These are phyloP conservation scores for Nemopilema nomurai DNA, from an alignment of 30 jellyfish, hydroid and myxozoan species.

Conservation along the genomic window DNA sequence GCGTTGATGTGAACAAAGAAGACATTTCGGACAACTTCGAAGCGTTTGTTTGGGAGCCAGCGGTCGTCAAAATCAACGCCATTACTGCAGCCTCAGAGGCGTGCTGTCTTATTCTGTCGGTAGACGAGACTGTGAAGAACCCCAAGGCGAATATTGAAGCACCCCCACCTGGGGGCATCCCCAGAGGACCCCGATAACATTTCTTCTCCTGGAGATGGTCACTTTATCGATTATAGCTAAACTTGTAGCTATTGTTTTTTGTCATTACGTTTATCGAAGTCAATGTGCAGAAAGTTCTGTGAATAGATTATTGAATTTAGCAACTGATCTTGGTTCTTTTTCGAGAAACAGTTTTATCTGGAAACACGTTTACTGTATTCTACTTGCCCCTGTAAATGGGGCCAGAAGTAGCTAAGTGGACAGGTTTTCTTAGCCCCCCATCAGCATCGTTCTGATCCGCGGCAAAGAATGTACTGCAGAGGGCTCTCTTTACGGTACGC, in stretches of 20 bases:
- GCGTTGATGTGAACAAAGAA: slow-evolving; percentile 93
- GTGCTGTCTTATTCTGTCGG: slow-evolving; percentile 82
- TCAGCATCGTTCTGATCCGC: too few species aligned
- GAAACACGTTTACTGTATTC: too few species aligned
- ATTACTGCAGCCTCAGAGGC: slow-evolving; percentile 99
- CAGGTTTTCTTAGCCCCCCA: too few species aligned
- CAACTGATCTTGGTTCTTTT: not conserved
- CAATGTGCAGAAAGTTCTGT: slow-evolving; percentile 9
- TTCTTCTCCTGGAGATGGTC: not conserved
- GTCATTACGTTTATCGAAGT: not conserved
- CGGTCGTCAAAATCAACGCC: slow-evolving; percentile 91
- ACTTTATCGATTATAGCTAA: not conserved
- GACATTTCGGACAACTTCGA: slow-evolving; percentile 90
- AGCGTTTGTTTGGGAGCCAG: slow-evolving; percentile 99
- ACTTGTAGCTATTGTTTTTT: not conserved
- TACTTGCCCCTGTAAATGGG: too few species aligned
- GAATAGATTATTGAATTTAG: not conserved
- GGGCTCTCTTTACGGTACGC: too few species aligned
- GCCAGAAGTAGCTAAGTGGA: too few species aligned
- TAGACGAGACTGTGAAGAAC: slow-evolving; percentile 97
- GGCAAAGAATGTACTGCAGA: too few species aligned
- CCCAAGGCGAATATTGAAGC: slow-evolving; percentile 90
- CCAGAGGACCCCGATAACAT: slow-evolving; percentile 26
- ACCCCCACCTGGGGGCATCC: slow-evolving; percentile 76
- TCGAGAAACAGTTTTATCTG: too few species aligned